Evolutionary conservation across 2,113 vertebrate species (phyloP).

Genomic region (Myotis lucifugus): DNA sequence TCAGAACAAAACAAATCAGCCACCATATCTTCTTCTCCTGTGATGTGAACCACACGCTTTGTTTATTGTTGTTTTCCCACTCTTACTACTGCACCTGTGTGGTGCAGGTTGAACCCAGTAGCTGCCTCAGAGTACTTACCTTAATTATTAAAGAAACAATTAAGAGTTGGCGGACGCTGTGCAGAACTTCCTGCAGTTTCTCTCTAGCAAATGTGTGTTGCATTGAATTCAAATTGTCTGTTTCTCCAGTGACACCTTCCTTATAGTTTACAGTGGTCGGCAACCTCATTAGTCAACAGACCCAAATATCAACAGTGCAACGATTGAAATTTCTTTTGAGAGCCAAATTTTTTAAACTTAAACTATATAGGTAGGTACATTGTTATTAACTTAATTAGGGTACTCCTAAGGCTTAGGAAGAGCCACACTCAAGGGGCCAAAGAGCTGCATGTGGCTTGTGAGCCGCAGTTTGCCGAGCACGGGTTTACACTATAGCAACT

Average conservation of each 20-base stretch:
- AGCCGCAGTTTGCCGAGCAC: too few species aligned
- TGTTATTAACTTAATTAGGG: too few species aligned
- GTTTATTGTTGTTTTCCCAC: not conserved
- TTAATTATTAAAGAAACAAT: not conserved
- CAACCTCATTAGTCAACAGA: too few species aligned
- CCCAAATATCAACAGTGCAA: too few species aligned
- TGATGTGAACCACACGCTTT: not conserved
- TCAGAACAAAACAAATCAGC: not conserved
- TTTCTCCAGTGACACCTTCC: not conserved
- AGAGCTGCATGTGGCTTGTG: too few species aligned
- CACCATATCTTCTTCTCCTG: rapidly evolving
- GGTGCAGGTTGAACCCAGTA: not conserved
- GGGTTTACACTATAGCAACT: too few species aligned
- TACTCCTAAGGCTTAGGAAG: too few species aligned
- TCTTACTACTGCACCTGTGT: not conserved
- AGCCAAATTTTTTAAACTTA: too few species aligned
- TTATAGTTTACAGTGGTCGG: not conserved
- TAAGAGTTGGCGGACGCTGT: not conserved
- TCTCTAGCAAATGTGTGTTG: not conserved
- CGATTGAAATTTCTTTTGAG: too few species aligned
- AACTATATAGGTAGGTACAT: too few species aligned
- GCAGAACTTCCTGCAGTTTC: not conserved
- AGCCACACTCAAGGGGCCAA: too few species aligned
- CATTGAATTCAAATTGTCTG: not conserved
- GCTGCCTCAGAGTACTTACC: not conserved